phyloP scores from a whole-genome alignment of 2,113 vertebrate species.

The Myiagra hebetior region DNA sequence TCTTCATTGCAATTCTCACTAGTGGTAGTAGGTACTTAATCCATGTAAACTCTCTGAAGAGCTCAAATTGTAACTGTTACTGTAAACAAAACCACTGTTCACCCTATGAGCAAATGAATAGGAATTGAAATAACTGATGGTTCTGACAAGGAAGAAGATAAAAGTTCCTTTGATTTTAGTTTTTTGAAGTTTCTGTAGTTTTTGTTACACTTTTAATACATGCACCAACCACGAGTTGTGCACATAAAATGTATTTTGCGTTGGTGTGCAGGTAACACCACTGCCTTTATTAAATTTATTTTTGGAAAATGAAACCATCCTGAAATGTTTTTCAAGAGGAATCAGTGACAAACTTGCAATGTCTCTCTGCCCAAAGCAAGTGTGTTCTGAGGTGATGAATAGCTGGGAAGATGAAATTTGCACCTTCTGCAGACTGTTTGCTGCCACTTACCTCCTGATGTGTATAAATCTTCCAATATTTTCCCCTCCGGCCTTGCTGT shows the following conservation, averaged over 20 bases:
- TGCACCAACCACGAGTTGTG: neutral
- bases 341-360: conserved; percentile 21
- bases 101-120: neutral
- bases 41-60: neutral
- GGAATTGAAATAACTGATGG: neutral
- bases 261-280: neutral
- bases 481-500: neutral
- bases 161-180: neutral
- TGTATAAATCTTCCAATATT: conserved; percentile 17
- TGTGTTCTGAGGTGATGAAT: conserved; percentile 62
- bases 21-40: neutral
- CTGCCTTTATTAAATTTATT: neutral
- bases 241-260: neutral
- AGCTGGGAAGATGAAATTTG: conserved; percentile 39
- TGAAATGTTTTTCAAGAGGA: neutral
- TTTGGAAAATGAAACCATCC: conserved; percentile 1
- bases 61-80: neutral
- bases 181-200: neutral
- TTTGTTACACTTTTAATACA: neutral
- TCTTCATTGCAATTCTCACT: neutral
- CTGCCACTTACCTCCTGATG: neutral
- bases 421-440: conserved; percentile 25
- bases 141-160: neutral
- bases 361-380: conserved; percentile 43
- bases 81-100: neutral